Evolutionary conservation across 2,113 vertebrate genomes (phyloP).

Genomic region (Antechinus stuartii): DNA sequence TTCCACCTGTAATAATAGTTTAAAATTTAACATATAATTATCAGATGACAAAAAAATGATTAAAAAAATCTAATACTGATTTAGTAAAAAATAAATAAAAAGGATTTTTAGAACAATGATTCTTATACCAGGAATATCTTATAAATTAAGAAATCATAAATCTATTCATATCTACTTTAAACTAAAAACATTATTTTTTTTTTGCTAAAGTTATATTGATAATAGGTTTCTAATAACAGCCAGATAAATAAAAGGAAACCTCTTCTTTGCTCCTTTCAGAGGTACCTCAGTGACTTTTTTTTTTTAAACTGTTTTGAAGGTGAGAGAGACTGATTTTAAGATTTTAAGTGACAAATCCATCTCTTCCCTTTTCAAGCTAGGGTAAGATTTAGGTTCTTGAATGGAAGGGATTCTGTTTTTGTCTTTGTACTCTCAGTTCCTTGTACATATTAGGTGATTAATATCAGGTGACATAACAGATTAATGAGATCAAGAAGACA

Average conservation of each 20-base stretch:
- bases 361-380: not conserved
- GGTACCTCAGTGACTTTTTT: constrained; percentile 10
- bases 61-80: not conserved
- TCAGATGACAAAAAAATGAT: constrained; percentile 9
- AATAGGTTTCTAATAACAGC: not conserved
- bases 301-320: not conserved
- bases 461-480: not conserved
- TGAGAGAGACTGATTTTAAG: constrained; percentile 20
- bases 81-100: constrained; percentile 23
- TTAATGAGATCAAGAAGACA: constrained; percentile 31
- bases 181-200: not conserved
- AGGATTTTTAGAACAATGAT: constrained; percentile 23
- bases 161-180: not conserved
- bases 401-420: not conserved
- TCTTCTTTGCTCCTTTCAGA: constrained; percentile 10
- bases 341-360: constrained; percentile 34
- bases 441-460: not conserved
- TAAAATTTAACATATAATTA: constrained; percentile 14
- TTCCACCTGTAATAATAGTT: constrained; percentile 89
- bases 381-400: not conserved
- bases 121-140: constrained; percentile 30
- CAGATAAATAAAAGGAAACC: not conserved
- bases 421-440: not conserved
- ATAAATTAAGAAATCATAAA: constrained; percentile 34
- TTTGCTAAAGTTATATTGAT: not conserved